Base-by-base conservation (phyloP, 2,797 vertebrate species). In the Okamejei kenojei region DNA sequence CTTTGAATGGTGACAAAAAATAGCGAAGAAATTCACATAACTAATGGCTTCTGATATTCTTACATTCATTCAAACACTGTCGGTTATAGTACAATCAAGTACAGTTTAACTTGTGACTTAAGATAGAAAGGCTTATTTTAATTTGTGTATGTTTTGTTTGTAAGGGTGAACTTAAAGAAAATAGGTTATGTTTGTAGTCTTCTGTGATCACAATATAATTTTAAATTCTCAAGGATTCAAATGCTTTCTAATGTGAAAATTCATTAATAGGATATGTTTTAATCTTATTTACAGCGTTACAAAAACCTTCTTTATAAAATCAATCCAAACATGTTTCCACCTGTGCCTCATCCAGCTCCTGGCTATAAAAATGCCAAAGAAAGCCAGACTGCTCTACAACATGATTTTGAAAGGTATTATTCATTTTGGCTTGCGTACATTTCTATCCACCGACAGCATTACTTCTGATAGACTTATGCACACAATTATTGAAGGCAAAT, bases 271-370 rank as follows among this genome's bases (percentile, higher is more conserved):
- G 26, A 74, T 10, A 45, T 61, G 90, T 94, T 94, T 84, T 73
- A 90, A 93, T 94, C 45, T 94, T 4, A 93, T 35, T 38, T 74
- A 93, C 94, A 96, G 96, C 92, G 93, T 93, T 96, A 93, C 93
- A 84, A 93, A 26, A 95, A 94, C n/a, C 88, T 80, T 93, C 95
- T 96, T 0, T n/a, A 94, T 93, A 96, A 95, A 94, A 94, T 96
- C 26, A 95, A 77, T 93, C 7, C 96, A 94, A 96, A 95, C 94
- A 96, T 95, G 93, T 74, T 95, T 38, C 45, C 94, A 93, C 29
- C 54, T 32, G 93, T 93, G 19, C 94, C 38, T 21, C 3, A 71
- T 10, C 29, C 7, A 29, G 0, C 68, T 1, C 21, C 38, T 26
- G 8, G 0, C 32, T 7, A 0, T 1, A 54, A 23, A 38, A 23